Conservation (phyloP, 2,113 vertebrate genomes). For the Aramus guarauna region DNA sequence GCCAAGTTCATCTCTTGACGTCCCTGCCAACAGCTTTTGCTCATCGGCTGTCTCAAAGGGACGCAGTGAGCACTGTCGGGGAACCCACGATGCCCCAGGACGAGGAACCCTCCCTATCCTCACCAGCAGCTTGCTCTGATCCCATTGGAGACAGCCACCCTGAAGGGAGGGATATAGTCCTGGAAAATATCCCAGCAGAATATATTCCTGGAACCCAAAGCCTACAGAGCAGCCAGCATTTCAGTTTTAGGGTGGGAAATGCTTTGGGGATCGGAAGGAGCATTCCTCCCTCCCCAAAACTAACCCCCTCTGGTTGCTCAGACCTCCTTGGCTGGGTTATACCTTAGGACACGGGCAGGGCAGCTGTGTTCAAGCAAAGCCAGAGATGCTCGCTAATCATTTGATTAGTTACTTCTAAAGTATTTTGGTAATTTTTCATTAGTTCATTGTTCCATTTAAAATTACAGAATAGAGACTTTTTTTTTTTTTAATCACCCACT, state of each 20-base stretch:
- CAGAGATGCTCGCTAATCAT: neutral
- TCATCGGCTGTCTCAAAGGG: neutral
- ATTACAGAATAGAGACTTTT: neutral
- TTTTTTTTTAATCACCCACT: neutral
- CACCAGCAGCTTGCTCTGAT: neutral
- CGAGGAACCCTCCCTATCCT: neutral
- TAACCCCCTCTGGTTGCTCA: neutral
- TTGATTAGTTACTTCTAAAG: neutral
- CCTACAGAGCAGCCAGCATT: neutral
- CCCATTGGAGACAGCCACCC: neutral
- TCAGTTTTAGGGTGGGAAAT: neutral
- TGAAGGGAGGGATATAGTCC: neutral
- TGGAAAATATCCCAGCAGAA: neutral
- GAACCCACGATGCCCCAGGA: neutral
- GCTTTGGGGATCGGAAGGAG: neutral
- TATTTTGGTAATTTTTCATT: neutral
- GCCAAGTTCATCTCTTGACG: neutral
- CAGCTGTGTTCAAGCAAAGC: neutral
- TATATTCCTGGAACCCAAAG: neutral
- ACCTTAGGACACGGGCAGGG: neutral
- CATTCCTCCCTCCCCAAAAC: neutral
- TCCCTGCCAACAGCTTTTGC: neutral
- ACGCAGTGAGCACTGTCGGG: neutral
- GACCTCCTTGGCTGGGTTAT: neutral
- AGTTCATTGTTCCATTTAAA: neutral